These are phyloP conservation scores for Cepaea hortensis DNA, from an alignment of 2,888 invertebrate genomes.

Conservation along the genomic window DNA sequence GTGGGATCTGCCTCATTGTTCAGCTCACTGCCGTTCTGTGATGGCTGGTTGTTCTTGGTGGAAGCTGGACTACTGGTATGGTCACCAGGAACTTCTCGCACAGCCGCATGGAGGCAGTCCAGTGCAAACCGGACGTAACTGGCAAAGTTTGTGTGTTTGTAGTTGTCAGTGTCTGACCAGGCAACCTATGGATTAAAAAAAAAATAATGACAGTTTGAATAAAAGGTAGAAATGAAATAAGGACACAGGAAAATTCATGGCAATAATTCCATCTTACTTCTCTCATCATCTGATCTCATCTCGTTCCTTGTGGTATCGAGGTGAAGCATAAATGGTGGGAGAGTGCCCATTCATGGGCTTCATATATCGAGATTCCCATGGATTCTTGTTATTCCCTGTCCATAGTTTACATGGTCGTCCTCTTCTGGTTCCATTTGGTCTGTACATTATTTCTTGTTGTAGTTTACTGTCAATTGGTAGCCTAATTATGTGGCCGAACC, in stretches of 20 bases:
- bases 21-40: neutral
- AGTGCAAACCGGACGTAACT: constrained; percentile 61
- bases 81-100: neutral
- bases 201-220: neutral
- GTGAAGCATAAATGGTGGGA: too few relatives aligned
- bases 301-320: too few relatives aligned
- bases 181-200: constrained; percentile 50
- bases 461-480: too few relatives aligned
- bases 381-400: too few relatives aligned
- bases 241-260: neutral
- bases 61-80: too few relatives aligned
- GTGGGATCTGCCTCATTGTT: neutral
- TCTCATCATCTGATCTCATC: neutral
- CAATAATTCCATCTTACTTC: neutral
- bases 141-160: constrained; percentile 64
- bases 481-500: too few relatives aligned
- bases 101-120: constrained; percentile 58
- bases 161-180: constrained; percentile 62
- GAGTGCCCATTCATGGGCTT: too few relatives aligned
- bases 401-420: too few relatives aligned
- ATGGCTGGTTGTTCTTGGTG: neutral
- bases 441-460: too few relatives aligned
- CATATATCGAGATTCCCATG: too few relatives aligned
- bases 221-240: neutral
- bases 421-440: too few relatives aligned